phyloP scores from a whole-genome alignment of 2,113 vertebrate genomes.

The Osmerus eperlanus region DNA sequence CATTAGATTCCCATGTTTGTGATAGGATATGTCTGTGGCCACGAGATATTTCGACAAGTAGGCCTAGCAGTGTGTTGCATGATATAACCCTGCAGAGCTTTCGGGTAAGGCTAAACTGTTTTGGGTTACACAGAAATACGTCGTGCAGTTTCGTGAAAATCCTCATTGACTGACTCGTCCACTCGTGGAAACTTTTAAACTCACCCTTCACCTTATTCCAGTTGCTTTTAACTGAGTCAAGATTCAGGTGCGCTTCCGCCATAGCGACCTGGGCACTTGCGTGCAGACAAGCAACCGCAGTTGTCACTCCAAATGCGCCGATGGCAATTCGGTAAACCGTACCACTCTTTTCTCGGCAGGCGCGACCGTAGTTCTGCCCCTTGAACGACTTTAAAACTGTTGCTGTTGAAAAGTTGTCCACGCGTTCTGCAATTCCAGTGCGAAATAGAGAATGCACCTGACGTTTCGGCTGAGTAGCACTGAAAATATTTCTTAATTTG shows the following conservation, averaged over 20 bases:
- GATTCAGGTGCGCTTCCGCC: conserved; percentile 47
- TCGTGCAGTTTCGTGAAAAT: no score
- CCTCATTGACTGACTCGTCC: no score
- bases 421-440: conserved; percentile 22
- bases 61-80: no score
- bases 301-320: conserved; percentile 53
- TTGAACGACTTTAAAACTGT: conserved; percentile 36
- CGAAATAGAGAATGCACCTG: conserved; percentile 12
- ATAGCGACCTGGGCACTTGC: conserved; percentile 60
- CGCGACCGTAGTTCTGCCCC: conserved; percentile 3
- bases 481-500: conserved; percentile 46
- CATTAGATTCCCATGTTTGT: no score
- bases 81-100: no score
- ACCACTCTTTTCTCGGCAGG: conserved; percentile 4
- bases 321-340: conserved; percentile 35
- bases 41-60: no score
- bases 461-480: conserved; percentile 21
- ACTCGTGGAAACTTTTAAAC: conserved; percentile 17
- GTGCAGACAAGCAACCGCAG: conserved; percentile 53
- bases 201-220: conserved; percentile 75
- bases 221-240: conserved; percentile 60
- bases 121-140: no score
- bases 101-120: no score
- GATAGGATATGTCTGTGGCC: no score
- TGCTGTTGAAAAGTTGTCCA: conserved; percentile 43